phyloP scores from a whole-genome alignment of 2,888 invertebrate species.

The Panzeria rudis region DNA sequence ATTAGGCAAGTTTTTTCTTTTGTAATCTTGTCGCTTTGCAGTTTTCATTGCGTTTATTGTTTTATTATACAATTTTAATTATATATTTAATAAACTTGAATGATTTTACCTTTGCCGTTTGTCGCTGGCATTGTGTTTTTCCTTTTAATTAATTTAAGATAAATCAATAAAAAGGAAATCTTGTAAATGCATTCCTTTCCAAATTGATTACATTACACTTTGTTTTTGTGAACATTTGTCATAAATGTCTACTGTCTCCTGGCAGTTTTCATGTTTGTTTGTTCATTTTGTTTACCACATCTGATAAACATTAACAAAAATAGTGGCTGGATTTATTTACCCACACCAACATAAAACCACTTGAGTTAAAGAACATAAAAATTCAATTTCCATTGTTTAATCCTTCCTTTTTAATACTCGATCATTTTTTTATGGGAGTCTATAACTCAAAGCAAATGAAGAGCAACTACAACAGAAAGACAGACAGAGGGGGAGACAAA shows the following conservation, averaged over 20 bases:
- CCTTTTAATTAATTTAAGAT: not conserved
- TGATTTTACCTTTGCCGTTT: not conserved
- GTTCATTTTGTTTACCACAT: conserved; percentile 49
- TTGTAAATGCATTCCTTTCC: not conserved
- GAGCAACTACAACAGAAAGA: conserved; percentile 57
- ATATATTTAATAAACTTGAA: not conserved
- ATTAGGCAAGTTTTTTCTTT: too few species aligned
- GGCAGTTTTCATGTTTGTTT: conserved; percentile 52
- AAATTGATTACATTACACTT: conserved; percentile 22
- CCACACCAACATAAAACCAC: conserved; percentile 32
- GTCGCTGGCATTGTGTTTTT: not conserved
- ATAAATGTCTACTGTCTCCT: conserved; percentile 75
- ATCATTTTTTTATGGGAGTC: conserved; percentile 8
- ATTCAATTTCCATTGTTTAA: conserved; percentile 81
- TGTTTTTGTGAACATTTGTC: conserved; percentile 53
- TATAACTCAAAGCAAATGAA: conserved; percentile 2
- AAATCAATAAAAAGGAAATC: not conserved
- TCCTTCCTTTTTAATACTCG: conserved; percentile 54
- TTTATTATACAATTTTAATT: too few species aligned
- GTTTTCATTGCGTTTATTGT: too few species aligned
- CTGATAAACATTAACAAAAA: conserved; percentile 62
- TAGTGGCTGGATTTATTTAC: conserved; percentile 36
- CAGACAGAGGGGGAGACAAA: conserved; percentile 69
- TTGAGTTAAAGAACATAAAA: conserved; percentile 77
- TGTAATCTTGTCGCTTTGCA: too few species aligned